Base-by-base conservation (phyloP, 2,797 vertebrate species). In the Lophius americanus region DNA sequence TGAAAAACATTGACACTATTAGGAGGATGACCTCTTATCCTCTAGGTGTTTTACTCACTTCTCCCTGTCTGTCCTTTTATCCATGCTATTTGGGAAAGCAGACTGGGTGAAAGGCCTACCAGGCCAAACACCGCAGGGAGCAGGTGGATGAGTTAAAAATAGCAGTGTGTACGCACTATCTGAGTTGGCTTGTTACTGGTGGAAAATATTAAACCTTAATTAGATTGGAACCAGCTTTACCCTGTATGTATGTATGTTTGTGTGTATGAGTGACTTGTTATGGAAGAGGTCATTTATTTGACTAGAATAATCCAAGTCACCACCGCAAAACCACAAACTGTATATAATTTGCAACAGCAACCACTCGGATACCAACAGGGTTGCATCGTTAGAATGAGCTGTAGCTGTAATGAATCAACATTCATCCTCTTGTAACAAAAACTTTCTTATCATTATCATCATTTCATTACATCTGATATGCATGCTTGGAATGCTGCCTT, bases 61-160 rank as follows among this genome's bases (percentile, higher is more conserved):
- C 6, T 12, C 32, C 5, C 44, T 49, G 2, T 14, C 60, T n/a
- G 35, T 13, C 36, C 36, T 38, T 51, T 73, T 39, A 49, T 44
- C 43, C 38, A 14, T 36, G 14, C 60, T 70, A 83, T 85, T 73
- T 82, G 73, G 53, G 52, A 77, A 80, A 71, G 60, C 71, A 72
- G 37, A 38, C 68, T 57, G 6, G 0, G 10, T 62, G 61, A 57
- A 43, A 51, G 46, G 55, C 58, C 48, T 38, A n/a, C 41, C 64
- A 51, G 10, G 73, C 68, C 72, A 85, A 76, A 69, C 69, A 69
- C 73, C 86, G 84, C 80, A 81, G 68, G 60, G 69, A 84, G 60
- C 78, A 86, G 82, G 73, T 85, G 85, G 64, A 72, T 65, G 72
- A 72, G 74, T 76, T 84, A 75, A 75, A 82, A 80, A 85, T 79